Base-by-base conservation (phyloP, 1,140 invertebrate species). In the Brachionus rubens region DNA sequence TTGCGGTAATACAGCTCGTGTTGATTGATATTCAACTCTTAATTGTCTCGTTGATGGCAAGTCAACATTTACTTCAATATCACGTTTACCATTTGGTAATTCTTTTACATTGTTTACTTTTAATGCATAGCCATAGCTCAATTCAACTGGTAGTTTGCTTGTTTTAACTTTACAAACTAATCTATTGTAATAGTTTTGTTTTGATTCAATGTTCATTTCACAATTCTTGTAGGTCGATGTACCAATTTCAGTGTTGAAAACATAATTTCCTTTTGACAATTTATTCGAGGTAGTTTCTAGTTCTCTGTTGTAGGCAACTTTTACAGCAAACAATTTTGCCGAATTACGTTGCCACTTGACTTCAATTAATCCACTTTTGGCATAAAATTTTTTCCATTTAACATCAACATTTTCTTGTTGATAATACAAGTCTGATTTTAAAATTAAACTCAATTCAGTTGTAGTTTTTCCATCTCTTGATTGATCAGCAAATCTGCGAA, bases 151-250 rank as follows among this genome's bases (percentile, higher is more conserved):
- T 19, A 72, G n/a, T 54, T 30, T 72, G 6, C 7, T 48, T 54
- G 68, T 41, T 24, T 50, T 72, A 19, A 72, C 41, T 72, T 36
- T 54, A 72, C 68, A 72, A 14, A 40, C 10, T 7, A 48, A 21
- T 54, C 26, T 50, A 26, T 72, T 72, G 46, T 72, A 72, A 54
- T 48, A 50, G n/a, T 14, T 33, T 10, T 24, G 16, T 50, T 30
- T 48, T 24, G 68, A 50, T 72, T 72, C 46, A 72, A 72, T 72
- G 19, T 72, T 72, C 19, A 72, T 19, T 50, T 50, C 50, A 24
- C 68, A 72, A 40, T 36, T 72, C 19, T 72, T 72, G 19, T 48
- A 50, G n/a, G 28, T 21, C 0, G 19, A 21, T 0, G 19, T 21
- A 10, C 68, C 68, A 24, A 54, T 33, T 14, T 30, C 19, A 40